Conservation (phyloP, 2,888 invertebrate genomes). For the Psylliodes chrysocephalus region DNA sequence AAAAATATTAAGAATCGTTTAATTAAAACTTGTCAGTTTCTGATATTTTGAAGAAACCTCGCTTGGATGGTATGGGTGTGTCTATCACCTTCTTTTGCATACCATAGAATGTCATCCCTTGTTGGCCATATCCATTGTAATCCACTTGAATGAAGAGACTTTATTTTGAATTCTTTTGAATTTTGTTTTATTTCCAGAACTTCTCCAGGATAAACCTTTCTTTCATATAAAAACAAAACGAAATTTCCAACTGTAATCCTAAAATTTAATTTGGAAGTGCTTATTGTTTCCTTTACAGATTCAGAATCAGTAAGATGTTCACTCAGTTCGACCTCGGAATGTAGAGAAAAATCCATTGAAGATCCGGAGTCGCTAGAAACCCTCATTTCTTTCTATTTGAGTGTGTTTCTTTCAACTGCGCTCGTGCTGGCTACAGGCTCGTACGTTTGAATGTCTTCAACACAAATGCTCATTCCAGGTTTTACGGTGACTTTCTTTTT, state of each 20-base stretch:
- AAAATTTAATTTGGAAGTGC: too few species aligned
- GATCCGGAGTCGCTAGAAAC: conserved; percentile 3
- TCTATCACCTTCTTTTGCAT: conserved; percentile 18
- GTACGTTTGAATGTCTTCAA: conserved; percentile 22
- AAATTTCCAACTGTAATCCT: conserved; percentile 2
- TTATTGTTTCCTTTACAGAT: too few species aligned
- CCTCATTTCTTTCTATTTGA: neutral
- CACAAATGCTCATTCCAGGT: conserved; percentile 14
- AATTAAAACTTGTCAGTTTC: conserved; percentile 29
- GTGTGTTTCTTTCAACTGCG: conserved; percentile 5
- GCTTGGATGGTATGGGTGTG: conserved; percentile 24
- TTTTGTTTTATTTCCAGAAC: conserved; percentile 2
- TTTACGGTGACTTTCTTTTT: conserved; percentile 18
- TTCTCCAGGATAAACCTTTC: conserved; percentile 22
- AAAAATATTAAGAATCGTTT: too few species aligned
- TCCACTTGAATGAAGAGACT: too few species aligned
- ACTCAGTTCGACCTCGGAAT: neutral
- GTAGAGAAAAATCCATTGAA: neutral
- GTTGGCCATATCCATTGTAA: conserved; percentile 6
- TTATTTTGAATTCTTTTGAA: conserved; percentile 22
- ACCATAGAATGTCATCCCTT: neutral
- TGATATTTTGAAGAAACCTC: conserved; percentile 27
- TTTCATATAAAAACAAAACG: conserved; percentile 20
- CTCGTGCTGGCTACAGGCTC: conserved; percentile 2
- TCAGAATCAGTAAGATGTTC: too few species aligned